Evolutionary conservation across 2,113 vertebrate species (phyloP).

Genomic region (Cyprinodon variegatus): DNA sequence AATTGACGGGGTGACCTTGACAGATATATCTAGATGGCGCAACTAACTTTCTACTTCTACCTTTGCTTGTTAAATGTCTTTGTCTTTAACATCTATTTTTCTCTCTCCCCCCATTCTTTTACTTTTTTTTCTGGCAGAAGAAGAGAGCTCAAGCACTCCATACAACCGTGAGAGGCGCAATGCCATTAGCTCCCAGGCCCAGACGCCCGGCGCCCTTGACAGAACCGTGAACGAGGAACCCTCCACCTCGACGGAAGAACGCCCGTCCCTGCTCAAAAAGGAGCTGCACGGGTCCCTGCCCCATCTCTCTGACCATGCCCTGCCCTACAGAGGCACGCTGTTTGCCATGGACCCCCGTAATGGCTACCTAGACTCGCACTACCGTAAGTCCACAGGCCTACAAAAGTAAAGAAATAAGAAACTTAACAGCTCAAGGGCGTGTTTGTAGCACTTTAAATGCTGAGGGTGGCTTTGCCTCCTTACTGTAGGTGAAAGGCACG

Average conservation of each 20-base stretch:
- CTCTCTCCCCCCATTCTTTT: neutral
- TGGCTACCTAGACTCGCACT: conserved; percentile 93
- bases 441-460: conserved; percentile 15
- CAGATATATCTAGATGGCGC: conserved; percentile 38
- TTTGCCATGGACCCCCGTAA: conserved; percentile 96
- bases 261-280: conserved; percentile 94
- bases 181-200: conserved; percentile 88
- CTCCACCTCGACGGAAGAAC: conserved; percentile 94
- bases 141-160: conserved; percentile 89
- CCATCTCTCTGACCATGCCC: conserved; percentile 88
- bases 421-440: conserved; percentile 51
- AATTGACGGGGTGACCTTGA: neutral
- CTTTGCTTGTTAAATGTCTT: neutral
- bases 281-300: conserved; percentile 92
- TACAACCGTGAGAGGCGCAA: conserved; percentile 96
- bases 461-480: conserved; percentile 43
- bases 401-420: conserved; percentile 19
- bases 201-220: conserved; percentile 78
- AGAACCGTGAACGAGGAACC: conserved; percentile 91
- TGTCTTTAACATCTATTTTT: conserved; percentile 21
- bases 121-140: conserved; percentile 80
- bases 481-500: conserved; percentile 85
- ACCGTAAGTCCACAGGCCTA: conserved; percentile 85
- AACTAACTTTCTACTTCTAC: conserved; percentile 28
- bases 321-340: conserved; percentile 91